Evolutionary conservation across 1,140 invertebrate species (phyloP), one percentile per base, ranked within the genome.

Genomic region (Coelopa frigida): DNA sequence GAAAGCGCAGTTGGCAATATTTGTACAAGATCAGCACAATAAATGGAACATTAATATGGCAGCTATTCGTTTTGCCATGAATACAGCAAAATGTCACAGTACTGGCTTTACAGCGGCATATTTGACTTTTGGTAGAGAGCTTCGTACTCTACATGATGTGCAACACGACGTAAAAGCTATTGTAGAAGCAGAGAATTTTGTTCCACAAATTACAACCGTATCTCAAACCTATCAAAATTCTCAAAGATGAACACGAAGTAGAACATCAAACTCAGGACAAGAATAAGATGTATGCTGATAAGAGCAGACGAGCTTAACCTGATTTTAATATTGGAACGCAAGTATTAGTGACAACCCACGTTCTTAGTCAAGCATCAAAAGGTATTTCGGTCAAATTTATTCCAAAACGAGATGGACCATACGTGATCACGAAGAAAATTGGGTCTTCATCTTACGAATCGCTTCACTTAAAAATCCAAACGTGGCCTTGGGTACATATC

Each of bases 101-200:
- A n/a, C n/a, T n/a, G n/a, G n/a, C n/a, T n/a, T n/a, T n/a, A n/a
- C 67, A 1, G 70, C 73, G 0, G 65, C 71, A 11, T 65, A 65
- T 36, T 44, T 73, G 4, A 71, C 52, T 5, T 65, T 64, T 17
- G 68, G 66, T 4, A 32, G 59, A 48, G 56, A 65, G 29, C 31
- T 61, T 5, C 23, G 61, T 36, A 57, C 44, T 6, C 11, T 46
- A 5, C 35, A 46, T 27, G 60, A 59, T 23, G 55, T 57, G 11
- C 11, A 44, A 4, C 48, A 57, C 39, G 61, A 68, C 33, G 24
- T 61, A 15, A 48, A 54, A 29, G 49, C 47, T 18, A 51, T 65
- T 10, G 12, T 55, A 4, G 41, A 51, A 2, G 49, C 46, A 18
- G 56, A 61, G 27, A 63, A 61, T 38, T 61, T 63, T 18, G 46